Evolutionary conservation across 2,888 invertebrate species (phyloP).

Genomic region (Rhyacophila evoluta): DNA sequence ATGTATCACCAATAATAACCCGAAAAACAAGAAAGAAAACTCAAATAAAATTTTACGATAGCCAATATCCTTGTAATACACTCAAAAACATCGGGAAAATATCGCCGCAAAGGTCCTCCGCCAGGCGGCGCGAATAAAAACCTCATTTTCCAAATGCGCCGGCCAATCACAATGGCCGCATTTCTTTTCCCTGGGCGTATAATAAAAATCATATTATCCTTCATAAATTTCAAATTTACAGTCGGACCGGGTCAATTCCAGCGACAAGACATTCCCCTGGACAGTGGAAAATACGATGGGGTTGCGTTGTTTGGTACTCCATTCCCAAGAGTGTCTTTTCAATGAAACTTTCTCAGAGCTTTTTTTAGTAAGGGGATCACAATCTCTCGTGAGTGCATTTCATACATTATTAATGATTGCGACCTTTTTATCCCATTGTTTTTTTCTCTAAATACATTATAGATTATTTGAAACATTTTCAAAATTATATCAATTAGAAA

Average conservation of each 20-base stretch:
- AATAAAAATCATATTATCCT: slow-evolving; percentile 49
- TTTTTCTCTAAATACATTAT: not conserved
- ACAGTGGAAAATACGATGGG: slow-evolving; percentile 4
- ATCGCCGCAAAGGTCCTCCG: not conserved
- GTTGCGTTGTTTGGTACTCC: not conserved
- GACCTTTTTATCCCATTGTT: not conserved
- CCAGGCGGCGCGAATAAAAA: slow-evolving; percentile 44
- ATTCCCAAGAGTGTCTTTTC: not conserved
- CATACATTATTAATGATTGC: not conserved
- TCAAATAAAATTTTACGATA: slow-evolving; percentile 12
- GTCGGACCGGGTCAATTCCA: slow-evolving; percentile 33
- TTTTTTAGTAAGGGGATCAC: not conserved
- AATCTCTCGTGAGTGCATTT: not conserved
- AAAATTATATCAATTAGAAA: too few relatives aligned
- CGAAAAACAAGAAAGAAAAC: slow-evolving; percentile 22
- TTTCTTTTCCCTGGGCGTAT: slow-evolving; percentile 35
- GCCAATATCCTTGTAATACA: slow-evolving; percentile 17
- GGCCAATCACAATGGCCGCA: slow-evolving; percentile 41
- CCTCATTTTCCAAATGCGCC: slow-evolving; percentile 49
- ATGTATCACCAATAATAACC: slow-evolving; percentile 24
- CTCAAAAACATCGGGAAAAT: slow-evolving; percentile 14
- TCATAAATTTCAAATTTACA: slow-evolving; percentile 52
- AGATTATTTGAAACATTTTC: not conserved
- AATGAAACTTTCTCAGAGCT: slow-evolving; percentile 2
- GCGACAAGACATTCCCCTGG: slow-evolving; percentile 21